Evolutionary conservation across 2,888 invertebrate species (phyloP).

Genomic region (Drosophila rubida): DNA sequence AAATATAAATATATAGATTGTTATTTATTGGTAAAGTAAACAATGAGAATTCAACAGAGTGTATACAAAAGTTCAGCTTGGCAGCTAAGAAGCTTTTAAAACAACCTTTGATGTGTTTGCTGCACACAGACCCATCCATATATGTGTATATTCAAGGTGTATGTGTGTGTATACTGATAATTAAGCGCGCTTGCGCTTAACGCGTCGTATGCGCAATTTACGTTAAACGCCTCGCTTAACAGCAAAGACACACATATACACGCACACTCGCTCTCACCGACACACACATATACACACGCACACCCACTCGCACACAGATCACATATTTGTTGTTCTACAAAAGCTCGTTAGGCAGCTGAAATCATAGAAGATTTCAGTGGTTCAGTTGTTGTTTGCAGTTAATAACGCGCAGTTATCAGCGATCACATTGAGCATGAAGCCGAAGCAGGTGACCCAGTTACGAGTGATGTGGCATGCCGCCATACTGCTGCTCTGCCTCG

Average conservation of each 20-base stretch:
- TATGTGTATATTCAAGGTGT: not conserved
- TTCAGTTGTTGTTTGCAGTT: conserved; percentile 57
- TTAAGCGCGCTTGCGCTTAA: conserved; percentile 55
- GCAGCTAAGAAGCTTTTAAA: not conserved
- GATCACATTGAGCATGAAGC: conserved; percentile 35
- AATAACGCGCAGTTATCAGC: conserved; percentile 61
- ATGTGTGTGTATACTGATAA: conserved; percentile 31
- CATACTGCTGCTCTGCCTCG: conserved; percentile 43
- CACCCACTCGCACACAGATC: conserved; percentile 1
- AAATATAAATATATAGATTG: no score
- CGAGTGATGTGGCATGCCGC: conserved; percentile 40
- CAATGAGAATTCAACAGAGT: conserved; percentile 1
- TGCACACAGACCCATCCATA: no score
- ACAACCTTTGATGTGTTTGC: no score
- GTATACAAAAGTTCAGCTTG: conserved; percentile 2
- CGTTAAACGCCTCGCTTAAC: conserved; percentile 60
- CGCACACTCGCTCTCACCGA: not conserved
- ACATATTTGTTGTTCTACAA: conserved; percentile 10
- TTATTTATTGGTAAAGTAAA: not conserved
- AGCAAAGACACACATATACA: conserved; percentile 17
- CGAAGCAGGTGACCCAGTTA: conserved; percentile 51
- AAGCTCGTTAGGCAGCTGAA: conserved; percentile 27
- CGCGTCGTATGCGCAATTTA: conserved; percentile 61
- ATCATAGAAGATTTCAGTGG: conserved; percentile 24
- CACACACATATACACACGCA: conserved; percentile 5